Base-by-base conservation (phyloP, 2,113 vertebrate genomes). In the Athene noctua region DNA sequence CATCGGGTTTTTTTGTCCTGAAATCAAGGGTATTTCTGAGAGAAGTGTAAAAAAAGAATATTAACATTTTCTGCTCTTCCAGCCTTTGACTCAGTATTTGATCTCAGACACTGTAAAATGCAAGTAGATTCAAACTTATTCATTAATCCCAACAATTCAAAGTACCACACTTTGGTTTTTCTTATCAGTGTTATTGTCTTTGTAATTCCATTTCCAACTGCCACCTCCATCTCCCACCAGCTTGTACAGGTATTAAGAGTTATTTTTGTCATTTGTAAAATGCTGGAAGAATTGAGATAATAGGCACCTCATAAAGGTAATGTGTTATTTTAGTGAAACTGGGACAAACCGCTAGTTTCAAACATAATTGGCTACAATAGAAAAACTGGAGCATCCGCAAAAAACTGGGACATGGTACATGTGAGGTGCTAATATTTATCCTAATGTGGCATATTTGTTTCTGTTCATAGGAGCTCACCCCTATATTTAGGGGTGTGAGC, bases 301-400 rank as follows among this genome's bases (percentile, higher is more conserved):
- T 91, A 88, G 93, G 77, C 73, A 58, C 80, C 55, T 86, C 49
- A 67, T 61, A 92, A 96, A 92, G 0, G 90, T 61, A 52, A 77
- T 40, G 85, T 88, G 96, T 90, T 96, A 94, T 94, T 97, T 96
- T 92, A 96, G 92, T 57, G 84, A 96, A 97, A 95, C 70, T 97
- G 86, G 96, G 96, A 85, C 96, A 96, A 96, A 96, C 70, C 4
- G 6, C 91, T 88, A 32, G 46, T 79, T 96, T 97, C 94, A 93
- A 91, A 86, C 54, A 17, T 95, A 97, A 95, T 96, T 97, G 96
- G 75, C 58, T 96, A 84, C 88, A 90, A 80, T 61, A 54, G 61
- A 55, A 96, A 96, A 96, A 96, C 66, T 96, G 87, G 94, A 96
- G 84, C 92, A 97, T 62, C 75, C 0, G 0, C 38, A 51, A 51